Evolutionary conservation across 2,888 invertebrate species (phyloP), one percentile per base, ranked within the genome.

Genomic region (Trachelus stipa): DNA sequence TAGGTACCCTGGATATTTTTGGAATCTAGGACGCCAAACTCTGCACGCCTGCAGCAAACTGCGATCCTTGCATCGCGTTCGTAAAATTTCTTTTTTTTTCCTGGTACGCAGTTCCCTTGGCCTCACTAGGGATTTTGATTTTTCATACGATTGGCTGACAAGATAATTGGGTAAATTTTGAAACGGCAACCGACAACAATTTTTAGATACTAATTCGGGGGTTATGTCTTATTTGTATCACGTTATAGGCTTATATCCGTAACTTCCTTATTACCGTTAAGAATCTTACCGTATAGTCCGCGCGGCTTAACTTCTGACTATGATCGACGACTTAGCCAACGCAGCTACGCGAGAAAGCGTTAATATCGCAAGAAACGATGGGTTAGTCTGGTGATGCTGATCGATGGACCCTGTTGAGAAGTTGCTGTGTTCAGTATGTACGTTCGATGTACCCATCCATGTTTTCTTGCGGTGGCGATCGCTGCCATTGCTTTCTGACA

Each of bases 1-100:
- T 56, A 56, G 74, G 34, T 73, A 73, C 56, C 34, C 30, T 73
- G 81, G 86, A 84, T 87, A 87, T 87, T 87, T 84, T 87, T 83
- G 85, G 85, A 86, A 87, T 84, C 79, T 85, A 83, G 86, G 86
- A 77, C 86, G 84, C 75, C 68, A 81, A 85, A 83, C 80, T 76
- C 76, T 76, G 35, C 30, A 68, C 12, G 23, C 68, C 73, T 11
- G 34, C 78, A 34, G 73, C 74, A 30, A 69, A 30, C 37, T 77
- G 74, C 74, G 74, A 30, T 33, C 30, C 33, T 23, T 23, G 71
- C 33, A 71, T 69, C 71, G 31, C 12, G 33, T n/a, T 30, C 71
- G 33, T 15, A 11, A 0, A 23, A 23, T 56, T 56, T 11, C 11
- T 35, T 11, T 34, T 34, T 35, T 4, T 23, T 23, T 4, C 40